phyloP scores from a whole-genome alignment of 2,113 vertebrate genomes.

The Elephas maximus region DNA sequence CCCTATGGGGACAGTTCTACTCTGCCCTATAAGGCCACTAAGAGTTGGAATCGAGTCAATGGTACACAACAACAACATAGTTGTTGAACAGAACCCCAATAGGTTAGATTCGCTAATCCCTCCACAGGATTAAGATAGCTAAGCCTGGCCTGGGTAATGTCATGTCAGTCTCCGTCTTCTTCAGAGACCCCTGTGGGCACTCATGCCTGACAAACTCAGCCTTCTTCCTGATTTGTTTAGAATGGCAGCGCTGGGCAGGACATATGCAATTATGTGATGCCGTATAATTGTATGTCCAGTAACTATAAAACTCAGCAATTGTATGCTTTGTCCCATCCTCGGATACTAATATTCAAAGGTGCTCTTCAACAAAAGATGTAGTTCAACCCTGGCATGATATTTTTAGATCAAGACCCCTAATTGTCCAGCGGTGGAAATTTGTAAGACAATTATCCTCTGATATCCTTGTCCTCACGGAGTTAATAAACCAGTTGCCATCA shows the following conservation, averaged over 20 bases:
- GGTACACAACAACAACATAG: background rate
- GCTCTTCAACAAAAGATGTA: background rate
- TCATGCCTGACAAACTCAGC: background rate
- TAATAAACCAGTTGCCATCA: background rate
- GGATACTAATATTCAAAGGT: constrained; percentile 28
- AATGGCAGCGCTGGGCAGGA: background rate
- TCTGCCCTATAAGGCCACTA: background rate
- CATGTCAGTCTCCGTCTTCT: background rate
- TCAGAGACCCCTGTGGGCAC: background rate
- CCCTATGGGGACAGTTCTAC: background rate
- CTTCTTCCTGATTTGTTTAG: constrained; percentile 59
- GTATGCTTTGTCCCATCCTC: constrained; percentile 34
- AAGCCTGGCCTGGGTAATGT: background rate
- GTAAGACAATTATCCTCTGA: constrained; percentile 73
- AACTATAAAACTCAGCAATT: constrained; percentile 78
- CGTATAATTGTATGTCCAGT: constrained; percentile 76
- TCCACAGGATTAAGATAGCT: background rate
- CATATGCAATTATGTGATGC: constrained; percentile 48
- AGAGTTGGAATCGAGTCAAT: background rate
- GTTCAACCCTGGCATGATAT: constrained; percentile 63
- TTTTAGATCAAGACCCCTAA: constrained; percentile 74
- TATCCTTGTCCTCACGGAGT: constrained; percentile 73
- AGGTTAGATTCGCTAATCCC: background rate
- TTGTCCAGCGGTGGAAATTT: constrained; percentile 62
- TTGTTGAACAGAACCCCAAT: background rate